Evolutionary conservation across 2,113 vertebrate genomes (phyloP).

Genomic region (Chaenogobius annularis): DNA sequence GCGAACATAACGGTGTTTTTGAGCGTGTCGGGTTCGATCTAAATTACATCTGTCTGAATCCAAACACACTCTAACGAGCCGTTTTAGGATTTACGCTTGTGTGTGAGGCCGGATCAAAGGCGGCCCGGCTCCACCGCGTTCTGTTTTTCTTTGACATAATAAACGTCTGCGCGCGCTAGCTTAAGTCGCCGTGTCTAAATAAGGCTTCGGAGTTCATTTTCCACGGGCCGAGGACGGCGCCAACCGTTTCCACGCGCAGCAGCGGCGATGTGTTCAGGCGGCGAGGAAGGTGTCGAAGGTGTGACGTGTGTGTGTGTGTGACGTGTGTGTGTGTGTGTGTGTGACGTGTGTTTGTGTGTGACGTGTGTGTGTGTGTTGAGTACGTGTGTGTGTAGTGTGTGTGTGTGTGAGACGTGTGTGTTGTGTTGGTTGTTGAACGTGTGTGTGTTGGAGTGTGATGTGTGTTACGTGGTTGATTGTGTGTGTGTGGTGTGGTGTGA

Average conservation of each 20-base stretch:
- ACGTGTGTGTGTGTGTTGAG: too few relatives aligned
- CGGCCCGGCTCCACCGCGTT: neutral
- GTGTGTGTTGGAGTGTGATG: too few relatives aligned
- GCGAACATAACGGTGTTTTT: too few relatives aligned
- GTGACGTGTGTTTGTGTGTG: too few relatives aligned
- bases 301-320: too few relatives aligned
- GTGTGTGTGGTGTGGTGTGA: too few relatives aligned
- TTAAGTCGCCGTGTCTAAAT: neutral
- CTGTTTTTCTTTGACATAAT: neutral
- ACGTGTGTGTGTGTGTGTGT: too few relatives aligned
- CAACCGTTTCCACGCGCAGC: neutral
- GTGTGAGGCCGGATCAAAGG: neutral
- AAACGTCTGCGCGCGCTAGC: neutral
- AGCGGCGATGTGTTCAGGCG: neutral
- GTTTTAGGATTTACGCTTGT: neutral
- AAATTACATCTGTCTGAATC: neutral
- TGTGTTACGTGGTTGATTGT: too few relatives aligned
- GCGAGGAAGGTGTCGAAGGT: neutral
- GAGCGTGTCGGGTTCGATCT: neutral
- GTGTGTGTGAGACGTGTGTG: too few relatives aligned
- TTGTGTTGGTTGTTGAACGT: too few relatives aligned
- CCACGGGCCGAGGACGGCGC: neutral
- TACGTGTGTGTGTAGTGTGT: too few relatives aligned
- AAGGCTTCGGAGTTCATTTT: neutral
- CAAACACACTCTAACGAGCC: neutral